Evolutionary conservation across 2,888 invertebrate species (phyloP), one percentile per base, ranked within the genome.

Genomic region (Marasmarcha lunaedactyla): DNA sequence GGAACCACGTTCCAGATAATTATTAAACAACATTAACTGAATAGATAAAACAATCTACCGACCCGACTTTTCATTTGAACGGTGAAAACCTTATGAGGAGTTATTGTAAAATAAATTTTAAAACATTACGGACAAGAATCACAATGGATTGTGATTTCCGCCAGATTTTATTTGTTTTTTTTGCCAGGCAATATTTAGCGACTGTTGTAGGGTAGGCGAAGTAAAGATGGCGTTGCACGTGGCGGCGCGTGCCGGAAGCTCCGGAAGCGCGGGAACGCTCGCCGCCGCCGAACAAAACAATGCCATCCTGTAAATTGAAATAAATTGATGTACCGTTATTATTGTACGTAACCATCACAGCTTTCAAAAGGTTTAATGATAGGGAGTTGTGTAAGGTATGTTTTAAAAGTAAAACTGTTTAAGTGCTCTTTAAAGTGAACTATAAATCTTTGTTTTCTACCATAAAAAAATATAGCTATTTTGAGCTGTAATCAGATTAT

Each of bases 241-340:
- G 83, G 55, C 77, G 71, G 74, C 69, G 72, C 68, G 63, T 20
- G 4, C 20, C 4, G 20, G 7, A 48, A 47, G 60, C 60, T 42
- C 71, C 72, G 83, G 79, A 78, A 71, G 71, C 64, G 55, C 69
- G 65, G 63, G 66, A 63, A 63, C 64, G 68, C 64, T n/a, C 63
- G 61, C 76, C 70, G 66, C 63, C 64, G 49, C 68, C 57, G 57
- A 51, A 54, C 68, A 56, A 77, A 74, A 81, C 79, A 83, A 79
- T 76, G 59, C 68, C 49, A 61, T 69, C 63, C 58, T 63, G 74
- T 77, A 79, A 83, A 83, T 83, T 83, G 79, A 83, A 78, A 83
- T 83, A 79, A 81, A 83, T 83, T 77, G 77, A 74, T 59, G 67
- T 59, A n/a, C 11, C 11, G 30, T 30, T 30, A 30, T 30, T 30